Evolutionary conservation across 1,140 invertebrate genomes (phyloP), one percentile per base, ranked within the genome.

Genomic region (Leptonema lineaticorne): DNA sequence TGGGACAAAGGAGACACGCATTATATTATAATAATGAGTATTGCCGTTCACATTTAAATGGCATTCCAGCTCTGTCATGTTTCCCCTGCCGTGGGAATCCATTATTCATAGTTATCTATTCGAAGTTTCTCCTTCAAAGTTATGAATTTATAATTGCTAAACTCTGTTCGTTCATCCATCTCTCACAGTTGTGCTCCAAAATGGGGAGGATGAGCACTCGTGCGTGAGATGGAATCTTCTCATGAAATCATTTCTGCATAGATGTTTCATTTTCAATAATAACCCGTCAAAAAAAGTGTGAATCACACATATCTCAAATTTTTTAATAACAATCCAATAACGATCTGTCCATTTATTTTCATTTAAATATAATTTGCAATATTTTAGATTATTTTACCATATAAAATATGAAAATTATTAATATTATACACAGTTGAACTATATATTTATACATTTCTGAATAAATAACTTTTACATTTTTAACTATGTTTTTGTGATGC

Each of bases 21-120:
- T n/a, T 14, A 57, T 30, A 48, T 50, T 22, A 70, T 67, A 65
- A 66, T 71, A 67, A 71, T 71, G 65, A 69, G 70, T 65, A 71
- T 57, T 37, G 26, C 48, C 48, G 59, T 65, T 71, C 67, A 60
- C 67, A 69, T 69, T 71, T 69, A 67, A 69, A 71, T 71, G 70
- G 67, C 57, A 68, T 69, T 71, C 70, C 66, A 53, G 70, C 63
- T 71, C 70, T 64, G 70, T 71, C 70, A 66, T 71, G 70, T 71
- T 71, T 71, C 66, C 66, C 56, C 48, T 66, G 63, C 63, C 66
- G 68, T 69, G 53, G 65, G 66, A 68, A 73, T 74, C 71, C 73
- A 74, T 74, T 74, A 74, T 74, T 74, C 73, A 74, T 74, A 74
- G 71, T 73, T 74, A 73, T 74, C 73, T 74, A 74, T 73, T 73